phyloP scores from a whole-genome alignment of 1,140 invertebrate species.

The Drosophila ogumai region DNA sequence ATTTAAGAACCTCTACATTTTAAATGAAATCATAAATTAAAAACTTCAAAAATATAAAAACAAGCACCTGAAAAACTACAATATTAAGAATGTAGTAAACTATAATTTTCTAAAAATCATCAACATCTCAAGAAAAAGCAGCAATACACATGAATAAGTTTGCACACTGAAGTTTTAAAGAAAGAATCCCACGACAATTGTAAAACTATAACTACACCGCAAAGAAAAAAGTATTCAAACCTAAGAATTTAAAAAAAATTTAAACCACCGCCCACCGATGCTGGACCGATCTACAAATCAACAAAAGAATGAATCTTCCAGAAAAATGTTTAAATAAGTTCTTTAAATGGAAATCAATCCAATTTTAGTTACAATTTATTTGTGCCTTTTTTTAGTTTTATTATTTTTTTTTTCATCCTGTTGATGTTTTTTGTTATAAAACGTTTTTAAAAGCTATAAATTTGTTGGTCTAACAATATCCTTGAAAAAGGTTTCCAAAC shows the following conservation, averaged over 20 bases:
- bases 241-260: no score
- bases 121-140: no score
- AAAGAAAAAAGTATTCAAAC: not conserved
- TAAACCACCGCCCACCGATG: not conserved
- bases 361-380: constrained; percentile 33
- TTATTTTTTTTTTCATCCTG: constrained; percentile 50
- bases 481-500: constrained; percentile 64
- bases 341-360: not conserved
- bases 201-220: not conserved
- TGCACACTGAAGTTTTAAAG: no score
- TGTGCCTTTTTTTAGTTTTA: constrained; percentile 64
- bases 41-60: not conserved
- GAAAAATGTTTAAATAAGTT: not conserved
- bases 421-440: constrained; percentile 65
- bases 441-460: constrained; percentile 74
- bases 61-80: not conserved
- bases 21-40: no score
- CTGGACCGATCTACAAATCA: constrained; percentile 3
- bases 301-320: constrained; percentile 29
- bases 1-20: no score
- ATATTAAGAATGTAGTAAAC: not conserved
- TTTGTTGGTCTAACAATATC: constrained; percentile 82
- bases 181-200: not conserved
- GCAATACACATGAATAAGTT: not conserved
- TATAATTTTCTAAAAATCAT: not conserved